Evolutionary conservation across 2,888 invertebrate species (phyloP).

Genomic region (Vanessa cardui): DNA sequence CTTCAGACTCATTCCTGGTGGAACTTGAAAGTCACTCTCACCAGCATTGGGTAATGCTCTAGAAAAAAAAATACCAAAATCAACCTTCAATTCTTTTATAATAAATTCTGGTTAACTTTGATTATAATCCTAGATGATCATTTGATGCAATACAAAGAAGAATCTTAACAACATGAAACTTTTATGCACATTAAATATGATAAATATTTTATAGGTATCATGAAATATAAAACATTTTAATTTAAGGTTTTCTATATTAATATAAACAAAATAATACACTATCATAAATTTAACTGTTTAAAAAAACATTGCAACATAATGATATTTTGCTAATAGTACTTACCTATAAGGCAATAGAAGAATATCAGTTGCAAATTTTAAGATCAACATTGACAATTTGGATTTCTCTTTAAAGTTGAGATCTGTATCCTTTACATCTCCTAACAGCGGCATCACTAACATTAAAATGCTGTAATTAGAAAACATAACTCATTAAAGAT

Average conservation of each 20-base stretch:
- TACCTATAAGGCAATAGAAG: conserved; percentile 94
- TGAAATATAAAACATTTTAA: too few relatives aligned
- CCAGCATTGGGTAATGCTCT: conserved; percentile 80
- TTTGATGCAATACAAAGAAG: too few relatives aligned
- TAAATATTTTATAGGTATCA: too few relatives aligned
- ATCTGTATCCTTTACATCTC: conserved; percentile 85
- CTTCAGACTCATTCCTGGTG: conserved; percentile 89
- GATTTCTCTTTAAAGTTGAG: conserved; percentile 90
- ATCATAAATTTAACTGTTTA: too few relatives aligned
- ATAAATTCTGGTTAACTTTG: too few relatives aligned
- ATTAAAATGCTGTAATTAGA: conserved; percentile 86
- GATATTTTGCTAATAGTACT: conserved; percentile 1
- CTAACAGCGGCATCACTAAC: conserved; percentile 90
- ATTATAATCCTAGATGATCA: too few relatives aligned
- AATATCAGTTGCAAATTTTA: conserved; percentile 91
- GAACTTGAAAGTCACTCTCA: conserved; percentile 82
- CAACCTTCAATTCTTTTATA: too few relatives aligned
- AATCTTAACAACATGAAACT: too few relatives aligned
- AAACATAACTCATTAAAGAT: conserved; percentile 11
- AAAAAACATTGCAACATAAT: too few relatives aligned
- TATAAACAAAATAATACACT: too few relatives aligned
- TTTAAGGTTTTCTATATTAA: too few relatives aligned
- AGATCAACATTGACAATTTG: conserved; percentile 85
- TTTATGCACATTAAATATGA: too few relatives aligned
- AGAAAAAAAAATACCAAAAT: conserved; percentile 21